Conservation (phyloP, 2,797 vertebrate species). For the Halcyon chelicuti region DNA sequence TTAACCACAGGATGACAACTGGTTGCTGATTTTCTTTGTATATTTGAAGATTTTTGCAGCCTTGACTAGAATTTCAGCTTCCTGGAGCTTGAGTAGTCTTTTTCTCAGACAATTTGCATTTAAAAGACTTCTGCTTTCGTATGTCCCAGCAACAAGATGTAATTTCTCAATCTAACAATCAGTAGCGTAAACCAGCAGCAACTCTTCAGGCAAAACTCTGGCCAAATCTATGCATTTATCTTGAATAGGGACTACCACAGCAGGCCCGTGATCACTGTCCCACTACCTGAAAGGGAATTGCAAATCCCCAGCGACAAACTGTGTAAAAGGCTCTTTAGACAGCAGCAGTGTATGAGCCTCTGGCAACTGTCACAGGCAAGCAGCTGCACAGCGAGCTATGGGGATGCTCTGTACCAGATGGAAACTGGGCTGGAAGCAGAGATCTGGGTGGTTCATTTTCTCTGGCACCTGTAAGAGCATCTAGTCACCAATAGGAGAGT, state of each 20-base stretch:
- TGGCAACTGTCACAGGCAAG: background rate
- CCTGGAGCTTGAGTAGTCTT: background rate
- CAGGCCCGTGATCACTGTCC: background rate
- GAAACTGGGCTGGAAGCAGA: background rate
- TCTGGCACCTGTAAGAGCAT: background rate
- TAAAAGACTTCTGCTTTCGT: background rate
- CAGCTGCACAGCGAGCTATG: background rate
- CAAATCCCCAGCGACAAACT: background rate
- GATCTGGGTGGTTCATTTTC: background rate
- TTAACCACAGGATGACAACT: background rate
- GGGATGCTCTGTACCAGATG: background rate
- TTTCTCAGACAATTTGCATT: background rate
- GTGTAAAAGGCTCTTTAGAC: background rate
- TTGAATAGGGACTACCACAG: background rate
- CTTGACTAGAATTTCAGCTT: background rate
- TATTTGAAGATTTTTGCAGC: background rate
- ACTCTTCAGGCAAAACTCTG: background rate
- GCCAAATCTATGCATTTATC: background rate
- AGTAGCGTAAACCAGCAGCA: background rate
- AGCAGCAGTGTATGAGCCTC: background rate
- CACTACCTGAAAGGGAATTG: background rate
- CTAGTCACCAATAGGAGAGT: background rate
- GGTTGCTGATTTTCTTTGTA: background rate
- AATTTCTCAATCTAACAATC: background rate
- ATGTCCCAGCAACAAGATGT: background rate